Percentiles rank a stretch among this genome's conserved stretches.
Evolutionary conservation across 2,113 vertebrate genomes (phyloP).

Genomic region (Dunckerocampus dactyliophorus): DNA sequence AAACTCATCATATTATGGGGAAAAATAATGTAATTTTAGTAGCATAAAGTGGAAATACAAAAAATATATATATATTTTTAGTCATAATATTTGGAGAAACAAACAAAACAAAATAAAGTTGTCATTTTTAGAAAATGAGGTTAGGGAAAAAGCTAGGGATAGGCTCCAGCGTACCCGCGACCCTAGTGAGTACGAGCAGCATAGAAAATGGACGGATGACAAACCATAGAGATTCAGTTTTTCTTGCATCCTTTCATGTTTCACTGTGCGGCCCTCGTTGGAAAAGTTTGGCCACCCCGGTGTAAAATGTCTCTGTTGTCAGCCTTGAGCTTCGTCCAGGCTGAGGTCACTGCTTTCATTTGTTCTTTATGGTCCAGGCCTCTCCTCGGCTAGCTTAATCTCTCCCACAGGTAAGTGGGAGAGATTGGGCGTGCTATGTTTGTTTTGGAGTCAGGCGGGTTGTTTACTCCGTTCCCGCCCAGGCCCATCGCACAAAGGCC

Average conservation of each 20-base stretch:
- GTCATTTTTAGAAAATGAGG: too few relatives aligned
- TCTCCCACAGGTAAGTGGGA: slow-evolving; percentile 30
- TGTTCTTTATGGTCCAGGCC: slow-evolving; percentile 1
- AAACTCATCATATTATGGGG: too few relatives aligned
- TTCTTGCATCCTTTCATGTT: background rate
- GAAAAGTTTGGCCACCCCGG: background rate
- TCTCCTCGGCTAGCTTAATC: background rate
- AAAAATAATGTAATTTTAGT: too few relatives aligned
- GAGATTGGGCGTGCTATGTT: slow-evolving; percentile 34
- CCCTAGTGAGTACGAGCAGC: too few relatives aligned
- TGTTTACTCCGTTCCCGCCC: slow-evolving; percentile 33
- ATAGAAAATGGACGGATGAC: too few relatives aligned
- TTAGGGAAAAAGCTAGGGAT: too few relatives aligned
- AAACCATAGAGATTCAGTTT: too few relatives aligned
- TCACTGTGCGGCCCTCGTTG: background rate
- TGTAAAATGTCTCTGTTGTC: background rate
- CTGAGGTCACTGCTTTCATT: background rate
- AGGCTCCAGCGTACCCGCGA: too few relatives aligned
- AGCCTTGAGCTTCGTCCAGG: background rate
- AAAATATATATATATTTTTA: too few relatives aligned
- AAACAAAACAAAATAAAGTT: too few relatives aligned
- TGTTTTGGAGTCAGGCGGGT: slow-evolving; percentile 29
- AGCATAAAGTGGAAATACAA: too few relatives aligned
- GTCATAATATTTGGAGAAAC: too few relatives aligned
- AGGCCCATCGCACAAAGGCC: slow-evolving; percentile 5